Base-by-base conservation (phyloP, 2,113 vertebrate species). In the Ciconia stormi region DNA sequence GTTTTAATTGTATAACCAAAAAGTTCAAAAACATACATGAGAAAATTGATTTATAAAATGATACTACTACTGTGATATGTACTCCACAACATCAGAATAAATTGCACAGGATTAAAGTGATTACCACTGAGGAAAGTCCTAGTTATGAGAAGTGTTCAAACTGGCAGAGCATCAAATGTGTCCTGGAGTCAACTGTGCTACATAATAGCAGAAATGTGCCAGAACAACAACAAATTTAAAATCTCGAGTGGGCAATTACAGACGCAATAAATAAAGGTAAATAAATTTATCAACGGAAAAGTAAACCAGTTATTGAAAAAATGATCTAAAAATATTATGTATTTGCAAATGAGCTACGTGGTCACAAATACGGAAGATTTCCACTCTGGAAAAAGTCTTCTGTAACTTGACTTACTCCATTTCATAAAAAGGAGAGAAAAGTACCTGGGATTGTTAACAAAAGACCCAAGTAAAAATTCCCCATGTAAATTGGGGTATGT, bases 1-100 rank as follows among this genome's bases (percentile, higher is more conserved):
- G 7, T 92, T 90, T 83, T 65, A 92, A 56, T 90, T 95, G 90
- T 76, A 74, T 56, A 95, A 96, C 70, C 78, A 96, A 82, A 93
- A 85, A 52, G 30, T 82, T 69, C 49, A 93, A 85, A 94, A 94
- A 77, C 71, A 72, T 44, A 65, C 22, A 63, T 14, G 79, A 92
- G 61, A 93, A 95, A 95, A 83, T 18, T 25, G 47, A 56, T 91
- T 94, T 86, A 32, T 82, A 83, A 87, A 93, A 86, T 27, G 19
- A 67, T 49, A 80, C 59, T 22, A 86, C 50, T 36, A 25, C 47
- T 74, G 52, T 72, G 93, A 94, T 74, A 89, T 79, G 86, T 90
- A 93, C 49, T 82, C 19, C 53, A 94, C 55, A 86, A 82, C 14
- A 66, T 36, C 34, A 95, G 73, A 77, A 66, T 77, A 87, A 94